Evolutionary conservation across 1,140 invertebrate genomes (phyloP).

Genomic region (Akabosia matsudoensis): DNA sequence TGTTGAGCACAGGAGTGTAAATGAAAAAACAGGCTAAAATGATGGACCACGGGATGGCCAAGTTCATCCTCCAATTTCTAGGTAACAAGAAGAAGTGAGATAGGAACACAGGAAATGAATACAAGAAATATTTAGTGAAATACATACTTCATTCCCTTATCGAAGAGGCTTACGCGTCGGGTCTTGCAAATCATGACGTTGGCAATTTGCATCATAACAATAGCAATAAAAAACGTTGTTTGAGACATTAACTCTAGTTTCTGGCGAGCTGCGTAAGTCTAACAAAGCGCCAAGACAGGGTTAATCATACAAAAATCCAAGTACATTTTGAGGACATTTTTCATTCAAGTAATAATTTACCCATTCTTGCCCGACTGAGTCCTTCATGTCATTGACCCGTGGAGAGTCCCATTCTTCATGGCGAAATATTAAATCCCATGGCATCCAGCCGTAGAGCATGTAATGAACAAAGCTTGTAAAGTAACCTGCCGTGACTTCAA

Average conservation of each 20-base stretch:
- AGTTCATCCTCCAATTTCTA: slow-evolving; percentile 41
- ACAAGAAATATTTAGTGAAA: neutral
- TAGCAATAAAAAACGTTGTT: slow-evolving; percentile 37
- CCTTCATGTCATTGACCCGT: slow-evolving; percentile 56
- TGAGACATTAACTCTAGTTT: slow-evolving; percentile 26
- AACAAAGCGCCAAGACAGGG: neutral
- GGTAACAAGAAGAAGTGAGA: neutral
- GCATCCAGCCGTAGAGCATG: slow-evolving; percentile 1
- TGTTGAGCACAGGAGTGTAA: slow-evolving; percentile 36
- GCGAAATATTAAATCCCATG: neutral
- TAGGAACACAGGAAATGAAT: no score
- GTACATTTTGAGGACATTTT: neutral
- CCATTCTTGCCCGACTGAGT: slow-evolving; percentile 61
- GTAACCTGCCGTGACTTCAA: slow-evolving; percentile 54
- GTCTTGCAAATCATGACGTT: slow-evolving; percentile 44
- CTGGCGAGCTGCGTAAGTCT: slow-evolving; percentile 28
- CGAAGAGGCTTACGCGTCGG: slow-evolving; percentile 35
- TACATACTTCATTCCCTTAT: slow-evolving; percentile 41
- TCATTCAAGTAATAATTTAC: neutral
- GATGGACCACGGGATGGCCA: slow-evolving; percentile 20
- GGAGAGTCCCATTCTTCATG: slow-evolving; percentile 54
- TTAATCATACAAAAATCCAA: no score
- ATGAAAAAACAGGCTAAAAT: slow-evolving; percentile 32
- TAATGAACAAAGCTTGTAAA: slow-evolving; percentile 46
- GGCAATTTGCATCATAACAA: slow-evolving; percentile 36